Evolutionary conservation across 2,797 vertebrate genomes (phyloP).

Genomic region (Sebastes reedi): DNA sequence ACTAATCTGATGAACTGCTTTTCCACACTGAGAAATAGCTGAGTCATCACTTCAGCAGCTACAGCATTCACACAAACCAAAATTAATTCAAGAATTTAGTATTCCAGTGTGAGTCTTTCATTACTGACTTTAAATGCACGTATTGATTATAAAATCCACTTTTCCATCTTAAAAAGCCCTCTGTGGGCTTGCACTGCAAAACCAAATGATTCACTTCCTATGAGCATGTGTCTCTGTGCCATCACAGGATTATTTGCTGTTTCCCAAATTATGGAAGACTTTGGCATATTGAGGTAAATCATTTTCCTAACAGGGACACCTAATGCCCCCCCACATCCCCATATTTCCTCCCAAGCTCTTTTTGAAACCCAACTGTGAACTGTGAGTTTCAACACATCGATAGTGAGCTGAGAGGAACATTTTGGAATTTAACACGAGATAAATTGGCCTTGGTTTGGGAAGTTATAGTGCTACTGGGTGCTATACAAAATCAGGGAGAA

Average conservation of each 20-base stretch:
- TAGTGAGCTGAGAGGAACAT: neutral
- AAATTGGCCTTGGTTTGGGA: neutral
- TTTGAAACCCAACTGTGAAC: neutral
- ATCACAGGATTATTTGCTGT: neutral
- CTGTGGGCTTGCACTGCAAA: neutral
- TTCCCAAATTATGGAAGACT: neutral
- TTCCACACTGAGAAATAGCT: neutral
- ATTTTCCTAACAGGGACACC: neutral
- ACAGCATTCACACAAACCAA: neutral
- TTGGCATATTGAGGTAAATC: neutral
- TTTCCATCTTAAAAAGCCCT: neutral
- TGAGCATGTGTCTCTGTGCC: neutral
- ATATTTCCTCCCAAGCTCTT: neutral
- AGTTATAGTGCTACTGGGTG: neutral
- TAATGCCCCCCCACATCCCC: neutral
- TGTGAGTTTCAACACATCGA: neutral
- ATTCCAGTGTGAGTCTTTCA: slow-evolving; percentile 1
- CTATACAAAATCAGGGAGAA: neutral
- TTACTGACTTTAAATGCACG: neutral
- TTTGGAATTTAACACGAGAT: neutral
- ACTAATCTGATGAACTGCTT: neutral
- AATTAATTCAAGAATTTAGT: neutral
- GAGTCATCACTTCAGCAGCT: neutral
- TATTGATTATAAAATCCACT: neutral
- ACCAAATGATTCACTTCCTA: neutral